phyloP scores from a whole-genome alignment of 2,113 vertebrate genomes.

The Onychorhynchus coronatus region DNA sequence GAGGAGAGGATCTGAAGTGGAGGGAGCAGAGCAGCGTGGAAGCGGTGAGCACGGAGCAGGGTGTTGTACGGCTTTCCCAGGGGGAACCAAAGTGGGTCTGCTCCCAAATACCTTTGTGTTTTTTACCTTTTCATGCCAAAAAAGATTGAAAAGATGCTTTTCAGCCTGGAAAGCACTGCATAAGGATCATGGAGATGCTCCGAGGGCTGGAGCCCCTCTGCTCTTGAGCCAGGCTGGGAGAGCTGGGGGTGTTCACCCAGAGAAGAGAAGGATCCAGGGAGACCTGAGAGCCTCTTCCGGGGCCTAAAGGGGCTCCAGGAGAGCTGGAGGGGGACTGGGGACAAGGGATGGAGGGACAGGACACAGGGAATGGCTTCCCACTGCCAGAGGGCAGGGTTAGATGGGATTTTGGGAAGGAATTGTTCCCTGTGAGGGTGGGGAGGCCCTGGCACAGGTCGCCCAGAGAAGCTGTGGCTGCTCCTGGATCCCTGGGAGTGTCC shows the following conservation, averaged over 20 bases:
- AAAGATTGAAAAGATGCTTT: background rate
- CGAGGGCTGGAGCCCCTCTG: background rate
- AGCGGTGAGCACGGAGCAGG: accelerated
- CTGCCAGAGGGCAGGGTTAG: accelerated
- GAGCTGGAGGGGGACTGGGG: background rate
- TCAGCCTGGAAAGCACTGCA: background rate
- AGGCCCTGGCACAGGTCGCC: background rate
- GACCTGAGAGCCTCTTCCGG: background rate
- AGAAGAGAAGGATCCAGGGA: background rate
- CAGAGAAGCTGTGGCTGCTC: background rate
- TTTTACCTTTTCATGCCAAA: background rate
- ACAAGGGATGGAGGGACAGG: background rate
- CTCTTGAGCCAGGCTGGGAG: background rate
- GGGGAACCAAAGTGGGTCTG: background rate
- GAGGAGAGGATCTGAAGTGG: background rate
- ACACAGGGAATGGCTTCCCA: background rate
- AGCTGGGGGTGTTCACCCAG: background rate
- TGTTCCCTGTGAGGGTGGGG: accelerated
- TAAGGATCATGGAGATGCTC: background rate
- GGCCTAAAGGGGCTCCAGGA: background rate
- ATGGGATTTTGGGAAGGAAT: background rate
- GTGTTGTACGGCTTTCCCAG: background rate
- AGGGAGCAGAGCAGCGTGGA: background rate
- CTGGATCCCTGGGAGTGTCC: background rate
- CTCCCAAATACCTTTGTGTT: background rate